These are phyloP conservation scores for Centropyge bicolor DNA, from an alignment of 2,797 vertebrate species.

Conservation along the genomic window DNA sequence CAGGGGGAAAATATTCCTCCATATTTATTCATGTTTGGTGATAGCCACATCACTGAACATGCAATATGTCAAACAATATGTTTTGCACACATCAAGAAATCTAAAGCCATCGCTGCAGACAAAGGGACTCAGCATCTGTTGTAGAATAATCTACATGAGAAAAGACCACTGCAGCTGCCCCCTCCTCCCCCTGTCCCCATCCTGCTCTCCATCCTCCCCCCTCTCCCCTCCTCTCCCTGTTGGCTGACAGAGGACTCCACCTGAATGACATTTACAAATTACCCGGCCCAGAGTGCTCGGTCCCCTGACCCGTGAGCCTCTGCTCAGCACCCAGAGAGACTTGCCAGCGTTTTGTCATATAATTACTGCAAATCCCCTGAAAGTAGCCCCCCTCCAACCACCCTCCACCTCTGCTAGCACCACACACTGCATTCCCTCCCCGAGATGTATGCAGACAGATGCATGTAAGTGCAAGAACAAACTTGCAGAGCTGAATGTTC, in stretches of 20 bases:
- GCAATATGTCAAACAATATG: slow-evolving; percentile 45
- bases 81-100: slow-evolving; percentile 52
- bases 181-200: not conserved
- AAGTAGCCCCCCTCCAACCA: slow-evolving; percentile 86
- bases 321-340: slow-evolving; percentile 96
- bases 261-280: slow-evolving; percentile 99
- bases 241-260: slow-evolving; percentile 88
- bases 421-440: slow-evolving; percentile 2
- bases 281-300: slow-evolving; percentile 95
- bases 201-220: slow-evolving; percentile 58
- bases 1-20: slow-evolving; percentile 4
- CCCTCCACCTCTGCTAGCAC: slow-evolving; percentile 39
- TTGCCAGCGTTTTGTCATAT: slow-evolving; percentile 99
- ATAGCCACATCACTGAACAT: slow-evolving; percentile 45
- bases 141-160: slow-evolving; percentile 85
- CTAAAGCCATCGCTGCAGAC: slow-evolving; percentile 40
- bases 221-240: slow-evolving; percentile 54
- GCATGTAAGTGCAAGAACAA: slow-evolving; percentile 47
- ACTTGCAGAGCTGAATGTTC: slow-evolving; percentile 88
- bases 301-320: slow-evolving; percentile 97
- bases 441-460: slow-evolving; percentile 38
- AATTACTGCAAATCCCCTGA: slow-evolving; percentile 99
- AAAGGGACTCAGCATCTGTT: slow-evolving; percentile 68
- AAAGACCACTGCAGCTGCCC: slow-evolving; percentile 75
- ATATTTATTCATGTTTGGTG: slow-evolving; percentile 25